Evolutionary conservation across 1,140 invertebrate genomes (phyloP), one percentile per base, ranked within the genome.

Genomic region (Drosophila asahinai): DNA sequence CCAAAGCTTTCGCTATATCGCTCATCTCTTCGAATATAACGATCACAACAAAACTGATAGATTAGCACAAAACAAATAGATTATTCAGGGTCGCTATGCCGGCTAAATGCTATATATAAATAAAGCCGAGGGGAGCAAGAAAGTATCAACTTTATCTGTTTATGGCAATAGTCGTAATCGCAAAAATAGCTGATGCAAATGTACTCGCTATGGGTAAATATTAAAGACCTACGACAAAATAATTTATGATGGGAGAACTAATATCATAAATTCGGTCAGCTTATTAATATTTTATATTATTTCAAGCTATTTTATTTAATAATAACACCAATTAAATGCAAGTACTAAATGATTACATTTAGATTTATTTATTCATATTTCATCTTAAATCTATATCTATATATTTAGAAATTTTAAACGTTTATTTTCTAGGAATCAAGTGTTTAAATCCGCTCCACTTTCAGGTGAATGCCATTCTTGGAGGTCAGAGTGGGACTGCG

Each of bases 381-480:
- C 19, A 19, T 19, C 19, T n/a, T n/a, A n/a, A n/a, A n/a, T n/a
- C n/a, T n/a, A n/a, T n/a, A n/a, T n/a, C n/a, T n/a, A n/a, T n/a
- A n/a, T n/a, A n/a, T n/a, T n/a, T n/a, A n/a, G n/a, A n/a, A n/a
- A n/a, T n/a, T n/a, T n/a, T n/a, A n/a, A n/a, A n/a, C n/a, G n/a
- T n/a, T n/a, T n/a, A n/a, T n/a, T 19, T 19, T 19, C 19, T 19
- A 19, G 0, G 19, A 19, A 22, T 6, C 11, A 0, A 47, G 11
- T 6, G 9, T 6, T 47, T 2, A 47, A 12, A 47, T 22, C 45
- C 19, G 19, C 19, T 47, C 45, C 11, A 47, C 45, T 4, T 22
- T 47, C 5, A 89, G 38, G 17, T 83, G 57, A 40, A 91, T 77
- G n/a, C 82, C 80, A 27, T 76, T 1, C 25, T 72, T 68, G 0